Base-by-base conservation (phyloP, 2,113 vertebrate species). In the Dendropsophus ebraccatus region DNA sequence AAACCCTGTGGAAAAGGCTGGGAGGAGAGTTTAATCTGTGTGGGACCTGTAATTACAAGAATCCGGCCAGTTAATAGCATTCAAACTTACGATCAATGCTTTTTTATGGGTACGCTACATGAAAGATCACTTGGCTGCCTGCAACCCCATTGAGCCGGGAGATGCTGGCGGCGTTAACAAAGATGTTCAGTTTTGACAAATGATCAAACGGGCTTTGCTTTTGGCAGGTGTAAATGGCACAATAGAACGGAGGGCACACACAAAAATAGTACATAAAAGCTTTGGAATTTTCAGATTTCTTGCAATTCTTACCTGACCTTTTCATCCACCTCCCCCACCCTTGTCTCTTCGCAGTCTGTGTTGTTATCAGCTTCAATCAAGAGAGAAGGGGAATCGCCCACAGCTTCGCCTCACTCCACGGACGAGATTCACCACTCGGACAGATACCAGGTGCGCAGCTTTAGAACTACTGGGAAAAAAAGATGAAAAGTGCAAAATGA, bases 401-500 rank as follows among this genome's bases (percentile, higher is more conserved):
- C 97, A 87, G 96, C 97, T 21, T 99, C 98, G 7, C 98, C 98
- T 52, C 95, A 99, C 90, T 99, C 98, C 17, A 98, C 97, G 58
- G 98, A 99, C 35, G 98, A 99, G 89, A 96, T 97, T 88, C 98
- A 99, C 94, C 98, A 99, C 91, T 99, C 98, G 52, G 98, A 99
- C 95, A 97, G 98, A 96, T 99, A 99, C 93, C 98, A 99, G 98
- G 98, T 99, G 93, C 93, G 90, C 90, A 60, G 65, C 65, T 47
- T 13, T 21, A 1, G 0, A 85, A 35, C 17, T 5, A 9, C 17
- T 73, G 19, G 12, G 4, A 5, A 49, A 45, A 35, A 86, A 37
- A 16, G 52, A 62, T 74, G 11, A 58, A 77, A 77, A 21, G 75
- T 25, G 16, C 17, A 35, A 50, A 78, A 78, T 25, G 30, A 79